Evolutionary conservation across 2,888 invertebrate genomes (phyloP), one percentile per base, ranked within the genome.

Genomic region (Metalampra italica): DNA sequence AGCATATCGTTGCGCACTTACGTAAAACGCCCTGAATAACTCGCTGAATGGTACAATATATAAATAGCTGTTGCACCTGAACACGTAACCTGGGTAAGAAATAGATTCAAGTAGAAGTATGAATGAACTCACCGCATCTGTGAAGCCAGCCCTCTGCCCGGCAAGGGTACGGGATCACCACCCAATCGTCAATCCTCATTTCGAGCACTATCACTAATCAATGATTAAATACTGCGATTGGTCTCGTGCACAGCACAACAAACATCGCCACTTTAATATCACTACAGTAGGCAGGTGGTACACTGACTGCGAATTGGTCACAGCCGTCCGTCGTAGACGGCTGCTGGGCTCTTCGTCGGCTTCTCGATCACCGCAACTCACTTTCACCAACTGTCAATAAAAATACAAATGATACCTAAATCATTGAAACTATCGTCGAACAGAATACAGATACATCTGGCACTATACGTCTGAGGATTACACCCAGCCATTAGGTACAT

Each of bases 131-230:
- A 89, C 89, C 88, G 59, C 86, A 89, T 82, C 82, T 75, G 53
- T 88, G 78, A 15, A 89, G 72, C 89, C 89, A 89, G 40, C 89
- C 89, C 62, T 89, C 89, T 13, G 80, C 89, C 41, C 87, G 81
- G 63, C 89, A 89, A 22, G 89, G 89, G 55, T 81, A 89, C 45
- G 76, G 66, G 53, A 88, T 89, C 59, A 77, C 75, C 54, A 82
- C 59, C 57, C 63, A 74, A 56, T 71, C 55, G 51, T 56, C 66
- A 59, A 64, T 72, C 68, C 71, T 82, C 86, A 86, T 86, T 58
- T 76, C 79, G 63, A 51, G 54, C 72, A 68, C 64, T 15, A 15
- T 43, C 40, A 45, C 44, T 74, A 71, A 65, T 64, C 48, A 60
- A 59, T 50, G 64, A 59, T 56, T 69, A 64, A 66, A 22, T 22